These are phyloP conservation scores for Lissonota sp. DNA, from an alignment of 2,888 invertebrate genomes.

Conservation along the genomic window DNA sequence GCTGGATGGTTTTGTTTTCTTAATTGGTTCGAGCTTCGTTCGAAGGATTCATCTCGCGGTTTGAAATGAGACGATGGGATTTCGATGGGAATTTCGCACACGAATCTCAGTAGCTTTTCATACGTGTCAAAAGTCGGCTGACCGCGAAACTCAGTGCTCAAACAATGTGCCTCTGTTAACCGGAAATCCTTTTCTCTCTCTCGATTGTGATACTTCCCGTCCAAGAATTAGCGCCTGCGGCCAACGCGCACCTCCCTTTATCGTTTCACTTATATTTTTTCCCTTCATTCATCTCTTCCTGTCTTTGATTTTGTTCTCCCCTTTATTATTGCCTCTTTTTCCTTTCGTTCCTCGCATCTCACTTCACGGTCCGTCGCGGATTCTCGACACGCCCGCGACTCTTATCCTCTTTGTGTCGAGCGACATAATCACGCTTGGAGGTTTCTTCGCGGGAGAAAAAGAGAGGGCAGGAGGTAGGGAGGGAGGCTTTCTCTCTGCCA, in stretches of 20 bases:
- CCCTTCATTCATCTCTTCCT: slow-evolving; percentile 56
- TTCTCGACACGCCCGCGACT: slow-evolving; percentile 44
- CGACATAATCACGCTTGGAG: slow-evolving; percentile 43
- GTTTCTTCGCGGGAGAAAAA: slow-evolving; percentile 25
- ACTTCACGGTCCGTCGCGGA: slow-evolving; percentile 55
- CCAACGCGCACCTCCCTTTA: slow-evolving; percentile 28
- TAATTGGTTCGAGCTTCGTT: too few species aligned
- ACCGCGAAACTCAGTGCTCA: slow-evolving; percentile 36
- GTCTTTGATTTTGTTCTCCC: slow-evolving; percentile 50
- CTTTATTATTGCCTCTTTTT: slow-evolving; percentile 12
- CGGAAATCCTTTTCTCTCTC: slow-evolving; percentile 58
- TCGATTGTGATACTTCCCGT: slow-evolving; percentile 58
- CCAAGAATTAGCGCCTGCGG: slow-evolving; percentile 25
- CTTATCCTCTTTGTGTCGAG: slow-evolving; percentile 55
- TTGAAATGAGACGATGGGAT: too few species aligned
- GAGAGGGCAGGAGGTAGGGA: background rate
- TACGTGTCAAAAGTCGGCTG: background rate
- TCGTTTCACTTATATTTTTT: slow-evolving; percentile 50
- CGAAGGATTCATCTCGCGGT: too few species aligned
- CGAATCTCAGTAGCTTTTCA: too few species aligned
- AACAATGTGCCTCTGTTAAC: slow-evolving; percentile 24
- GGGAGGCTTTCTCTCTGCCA: slow-evolving; percentile 5
- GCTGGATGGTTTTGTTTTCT: too few species aligned
- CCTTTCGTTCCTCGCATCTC: slow-evolving; percentile 46
- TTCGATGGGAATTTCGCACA: too few species aligned